Evolutionary conservation across 2,888 invertebrate species (phyloP).

Genomic region (Coleophora deauratella): DNA sequence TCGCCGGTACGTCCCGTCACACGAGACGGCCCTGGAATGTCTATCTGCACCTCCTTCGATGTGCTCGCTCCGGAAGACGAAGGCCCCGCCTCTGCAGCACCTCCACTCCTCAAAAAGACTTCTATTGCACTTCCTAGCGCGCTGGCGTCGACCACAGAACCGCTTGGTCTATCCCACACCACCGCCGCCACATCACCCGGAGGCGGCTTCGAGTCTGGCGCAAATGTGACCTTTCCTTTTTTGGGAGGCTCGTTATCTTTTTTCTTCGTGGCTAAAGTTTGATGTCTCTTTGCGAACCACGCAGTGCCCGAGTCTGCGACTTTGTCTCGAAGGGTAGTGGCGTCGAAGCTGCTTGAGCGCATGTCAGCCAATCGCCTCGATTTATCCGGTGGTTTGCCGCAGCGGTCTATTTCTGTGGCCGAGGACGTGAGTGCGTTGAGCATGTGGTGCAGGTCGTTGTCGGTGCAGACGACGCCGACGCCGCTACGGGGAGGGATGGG

Average conservation of each 20-base stretch:
- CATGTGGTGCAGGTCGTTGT: slow-evolving; percentile 86
- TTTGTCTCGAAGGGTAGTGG: slow-evolving; percentile 78
- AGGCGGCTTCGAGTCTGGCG: slow-evolving; percentile 75
- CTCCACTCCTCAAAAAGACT: slow-evolving; percentile 81
- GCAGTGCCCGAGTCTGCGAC: slow-evolving; percentile 71
- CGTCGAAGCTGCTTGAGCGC: slow-evolving; percentile 89
- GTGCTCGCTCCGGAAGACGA: slow-evolving; percentile 37
- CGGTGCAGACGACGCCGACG: slow-evolving; percentile 84
- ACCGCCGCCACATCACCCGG: slow-evolving; percentile 76
- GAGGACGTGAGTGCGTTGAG: slow-evolving; percentile 86
- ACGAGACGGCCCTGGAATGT: slow-evolving; percentile 37
- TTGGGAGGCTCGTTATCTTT: slow-evolving; percentile 62
- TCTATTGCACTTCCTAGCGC: slow-evolving; percentile 89
- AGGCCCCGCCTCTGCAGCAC: slow-evolving; percentile 56
- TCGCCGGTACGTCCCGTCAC: slow-evolving; percentile 56
- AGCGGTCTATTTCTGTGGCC: slow-evolving; percentile 84
- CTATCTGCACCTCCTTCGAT: slow-evolving; percentile 43
- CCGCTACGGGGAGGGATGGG: slow-evolving; percentile 55
- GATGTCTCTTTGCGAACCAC: slow-evolving; percentile 86
- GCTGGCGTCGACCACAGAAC: slow-evolving; percentile 86
- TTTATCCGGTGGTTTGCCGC: slow-evolving; percentile 76
- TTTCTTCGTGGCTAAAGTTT: slow-evolving; percentile 80
- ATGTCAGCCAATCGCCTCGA: slow-evolving; percentile 77
- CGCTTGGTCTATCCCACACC: slow-evolving; percentile 83
- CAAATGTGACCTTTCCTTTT: slow-evolving; percentile 73